These are phyloP conservation scores for Apantesis nais DNA, from an alignment of 2,888 invertebrate species.

Conservation along the genomic window DNA sequence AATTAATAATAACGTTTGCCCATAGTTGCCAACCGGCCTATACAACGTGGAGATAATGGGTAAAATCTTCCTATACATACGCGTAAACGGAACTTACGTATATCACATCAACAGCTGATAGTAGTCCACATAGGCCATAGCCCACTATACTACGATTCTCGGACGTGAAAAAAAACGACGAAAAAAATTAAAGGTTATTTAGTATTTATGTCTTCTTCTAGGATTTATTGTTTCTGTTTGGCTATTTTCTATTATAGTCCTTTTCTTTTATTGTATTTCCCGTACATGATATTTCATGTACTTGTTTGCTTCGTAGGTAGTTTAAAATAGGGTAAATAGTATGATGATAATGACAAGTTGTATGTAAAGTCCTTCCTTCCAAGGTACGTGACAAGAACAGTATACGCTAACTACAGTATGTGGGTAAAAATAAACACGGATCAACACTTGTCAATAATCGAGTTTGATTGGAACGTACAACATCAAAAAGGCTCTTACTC, in stretches of 20 bases:
- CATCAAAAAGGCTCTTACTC: background rate
- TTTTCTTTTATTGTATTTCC: background rate
- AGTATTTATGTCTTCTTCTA: background rate
- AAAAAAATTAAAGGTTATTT: too few relatives aligned
- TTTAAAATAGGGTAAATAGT: background rate
- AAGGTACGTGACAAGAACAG: slow-evolving; percentile 64
- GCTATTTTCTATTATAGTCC: background rate
- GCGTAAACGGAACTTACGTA: too few relatives aligned
- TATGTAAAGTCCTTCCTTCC: background rate
- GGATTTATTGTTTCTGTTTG: background rate
- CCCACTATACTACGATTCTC: too few relatives aligned
- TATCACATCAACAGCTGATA: too few relatives aligned
- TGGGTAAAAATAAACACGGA: slow-evolving; percentile 57
- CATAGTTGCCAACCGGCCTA: too few relatives aligned
- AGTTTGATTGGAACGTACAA: slow-evolving; percentile 11
- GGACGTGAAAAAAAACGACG: too few relatives aligned
- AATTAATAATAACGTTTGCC: too few relatives aligned
- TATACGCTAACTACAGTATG: slow-evolving; percentile 50
- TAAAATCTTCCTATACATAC: too few relatives aligned
- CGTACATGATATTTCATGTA: background rate
- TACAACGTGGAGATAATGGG: too few relatives aligned
- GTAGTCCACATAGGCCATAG: too few relatives aligned
- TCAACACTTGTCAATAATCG: slow-evolving; percentile 46
- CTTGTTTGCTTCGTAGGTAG: background rate
- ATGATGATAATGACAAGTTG: background rate